These are phyloP conservation scores for Nerophis ophidion DNA, from an alignment of 2,113 vertebrate genomes.

Conservation along the genomic window DNA sequence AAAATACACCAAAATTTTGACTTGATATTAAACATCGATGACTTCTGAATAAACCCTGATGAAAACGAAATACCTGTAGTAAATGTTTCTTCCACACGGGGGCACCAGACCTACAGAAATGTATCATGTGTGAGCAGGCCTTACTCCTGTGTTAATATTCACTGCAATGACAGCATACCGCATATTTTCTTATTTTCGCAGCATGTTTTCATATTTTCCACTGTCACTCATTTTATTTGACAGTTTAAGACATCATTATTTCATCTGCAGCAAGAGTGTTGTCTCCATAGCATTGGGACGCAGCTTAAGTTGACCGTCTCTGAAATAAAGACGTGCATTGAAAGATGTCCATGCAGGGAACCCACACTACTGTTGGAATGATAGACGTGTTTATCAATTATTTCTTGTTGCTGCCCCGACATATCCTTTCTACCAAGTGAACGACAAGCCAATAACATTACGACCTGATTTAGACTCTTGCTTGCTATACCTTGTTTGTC, in stretches of 20 bases:
- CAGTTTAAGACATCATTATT: background rate
- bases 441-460: background rate
- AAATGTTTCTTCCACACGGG: conserved; percentile 36
- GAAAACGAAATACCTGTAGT: conserved; percentile 10
- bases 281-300: background rate
- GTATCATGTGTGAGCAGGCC: background rate
- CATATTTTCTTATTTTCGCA: background rate
- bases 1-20: too few relatives aligned
- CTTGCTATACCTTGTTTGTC: background rate
- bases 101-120: conserved; percentile 47
- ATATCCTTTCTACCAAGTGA: conserved; percentile 13
- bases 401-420: conserved; percentile 23
- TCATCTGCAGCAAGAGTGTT: background rate
- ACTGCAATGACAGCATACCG: background rate
- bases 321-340: too few relatives aligned
- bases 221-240: conserved; percentile 1
- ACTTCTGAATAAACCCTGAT: conserved; percentile 12
- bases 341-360: too few relatives aligned
- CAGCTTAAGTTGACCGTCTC: background rate
- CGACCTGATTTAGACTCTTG: conserved; percentile 8
- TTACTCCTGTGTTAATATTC: background rate
- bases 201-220: background rate
- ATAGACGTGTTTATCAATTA: conserved; percentile 26
- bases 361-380: conserved; percentile 5
- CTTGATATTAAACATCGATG: too few relatives aligned